phyloP scores from a whole-genome alignment of 1,140 invertebrate genomes.

The Melipona quadrifasciata region DNA sequence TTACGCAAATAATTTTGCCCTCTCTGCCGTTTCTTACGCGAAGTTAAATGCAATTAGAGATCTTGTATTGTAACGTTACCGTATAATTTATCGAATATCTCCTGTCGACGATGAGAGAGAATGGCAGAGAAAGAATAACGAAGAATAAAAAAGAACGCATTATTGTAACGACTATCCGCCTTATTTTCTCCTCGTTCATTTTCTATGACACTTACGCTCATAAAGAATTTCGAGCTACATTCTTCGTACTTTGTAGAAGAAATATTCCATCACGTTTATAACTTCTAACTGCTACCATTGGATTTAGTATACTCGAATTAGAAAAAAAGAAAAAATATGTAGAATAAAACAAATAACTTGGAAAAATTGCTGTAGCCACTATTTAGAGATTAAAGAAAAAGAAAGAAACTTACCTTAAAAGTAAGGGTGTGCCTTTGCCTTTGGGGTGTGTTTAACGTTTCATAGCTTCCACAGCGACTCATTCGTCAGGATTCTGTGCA shows the following conservation, averaged over 20 bases:
- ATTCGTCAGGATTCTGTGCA: constrained; percentile 4
- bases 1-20: background rate
- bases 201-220: background rate
- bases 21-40: background rate
- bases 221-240: background rate
- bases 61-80: background rate
- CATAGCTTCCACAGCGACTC: background rate
- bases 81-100: too few species aligned
- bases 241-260: background rate
- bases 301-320: too few species aligned
- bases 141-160: too few species aligned
- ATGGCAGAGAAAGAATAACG: too few species aligned
- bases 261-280: background rate
- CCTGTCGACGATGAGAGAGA: too few species aligned
- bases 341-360: too few species aligned
- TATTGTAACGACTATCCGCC: too few species aligned
- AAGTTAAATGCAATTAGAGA: background rate
- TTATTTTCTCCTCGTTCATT: background rate
- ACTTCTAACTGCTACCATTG: too few species aligned
- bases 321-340: too few species aligned
- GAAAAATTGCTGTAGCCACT: too few species aligned
- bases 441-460: background rate
- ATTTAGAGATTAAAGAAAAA: too few species aligned
- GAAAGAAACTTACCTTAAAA: background rate
- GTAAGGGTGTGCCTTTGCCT: background rate